Conservation (phyloP, 2,113 vertebrate species). For the Elephas maximus region DNA sequence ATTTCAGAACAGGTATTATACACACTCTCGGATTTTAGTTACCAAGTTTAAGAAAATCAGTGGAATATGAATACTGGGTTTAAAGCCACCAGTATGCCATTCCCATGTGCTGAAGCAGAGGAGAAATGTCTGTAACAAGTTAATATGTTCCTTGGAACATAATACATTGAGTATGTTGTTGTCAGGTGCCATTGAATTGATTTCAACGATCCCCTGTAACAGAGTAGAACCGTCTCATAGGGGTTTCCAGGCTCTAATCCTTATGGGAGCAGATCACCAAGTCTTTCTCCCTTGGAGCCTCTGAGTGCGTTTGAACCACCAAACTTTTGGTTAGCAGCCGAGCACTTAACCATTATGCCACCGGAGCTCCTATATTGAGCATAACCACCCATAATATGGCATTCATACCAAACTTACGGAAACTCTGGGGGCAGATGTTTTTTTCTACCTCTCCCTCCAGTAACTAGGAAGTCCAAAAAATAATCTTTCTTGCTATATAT, state of each 20-base stretch:
- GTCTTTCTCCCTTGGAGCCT: neutral
- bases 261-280: neutral
- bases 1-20: neutral
- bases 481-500: conserved; percentile 63
- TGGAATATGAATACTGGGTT: neutral
- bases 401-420: neutral
- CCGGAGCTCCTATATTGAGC: neutral
- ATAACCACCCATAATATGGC: neutral
- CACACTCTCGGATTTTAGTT: neutral
- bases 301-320: neutral
- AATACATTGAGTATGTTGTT: neutral
- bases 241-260: neutral
- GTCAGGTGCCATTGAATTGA: neutral
- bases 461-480: conserved; percentile 46
- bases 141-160: neutral
- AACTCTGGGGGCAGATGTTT: neutral
- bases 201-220: neutral
- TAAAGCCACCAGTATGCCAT: neutral
- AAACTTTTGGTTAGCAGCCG: neutral
- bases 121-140: neutral
- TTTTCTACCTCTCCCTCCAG: conserved; percentile 1
- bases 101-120: neutral
- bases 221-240: neutral
- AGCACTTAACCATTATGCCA: neutral
- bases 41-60: neutral